Evolutionary conservation across 1,140 invertebrate species (phyloP), one percentile per base, ranked within the genome.

Genomic region (Tetragonula clypearis): DNA sequence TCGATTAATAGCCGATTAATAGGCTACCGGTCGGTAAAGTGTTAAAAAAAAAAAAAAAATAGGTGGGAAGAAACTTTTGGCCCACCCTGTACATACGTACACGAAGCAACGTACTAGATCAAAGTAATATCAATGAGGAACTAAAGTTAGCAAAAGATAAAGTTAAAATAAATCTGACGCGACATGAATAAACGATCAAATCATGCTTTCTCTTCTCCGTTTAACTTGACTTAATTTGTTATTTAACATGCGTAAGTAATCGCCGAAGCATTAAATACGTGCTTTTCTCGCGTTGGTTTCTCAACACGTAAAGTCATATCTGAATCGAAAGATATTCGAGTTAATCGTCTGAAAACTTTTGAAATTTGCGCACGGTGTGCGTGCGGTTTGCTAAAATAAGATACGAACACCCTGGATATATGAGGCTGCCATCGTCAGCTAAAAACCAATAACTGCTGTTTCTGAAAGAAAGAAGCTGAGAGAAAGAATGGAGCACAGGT

Each of bases 321-420:
- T 41, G 17, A 62, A 86, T 86, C 65, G 30, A 55, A 26, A 60
- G 26, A 35, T 84, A 84, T 72, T 56, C 3, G 58, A 71, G 19
- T 68, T 49, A 79, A 55, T 72, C 73, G 88, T 88, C 66, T 73
- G 9, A n/a, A 26, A n/a, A 26, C 35, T 90, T 81, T 90, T 86
- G 35, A 75, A 79, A 78, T 78, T 49, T 72, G 23, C 73, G 74
- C 89, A 90, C 82, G 89, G 80, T 80, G 49, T 82, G 65, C 89
- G 89, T 90, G 89, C 79, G 71, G 19, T 80, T 84, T 85, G 35
- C 60, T 72, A 35, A 80, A 62, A 72, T 62, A 71, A 73, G 41
- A 79, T 74, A 79, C 71, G 58, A 56, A 65, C 68, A 41, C 26
- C 56, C 60, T 41, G 68, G 65, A 68, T 90, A 90, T 90, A 90